Percentiles rank a stretch among this genome's conserved stretches.
phyloP scores from a whole-genome alignment of 2,888 invertebrate species.

The Phyto melanocephala region DNA sequence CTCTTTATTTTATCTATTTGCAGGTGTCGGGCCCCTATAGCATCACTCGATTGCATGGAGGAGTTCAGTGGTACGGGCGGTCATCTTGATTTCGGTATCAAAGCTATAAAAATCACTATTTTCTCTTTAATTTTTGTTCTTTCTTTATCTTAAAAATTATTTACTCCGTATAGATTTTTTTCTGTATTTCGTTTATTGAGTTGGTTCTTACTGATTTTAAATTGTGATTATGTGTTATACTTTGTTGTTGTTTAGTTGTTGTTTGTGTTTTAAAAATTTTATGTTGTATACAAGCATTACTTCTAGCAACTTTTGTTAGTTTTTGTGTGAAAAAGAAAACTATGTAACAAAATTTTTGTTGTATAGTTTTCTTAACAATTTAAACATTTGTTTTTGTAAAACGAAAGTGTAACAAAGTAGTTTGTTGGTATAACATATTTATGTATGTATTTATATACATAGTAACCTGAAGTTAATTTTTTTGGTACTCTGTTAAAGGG shows the following conservation, averaged over 20 bases:
- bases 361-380: neutral
- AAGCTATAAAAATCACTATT: constrained; percentile 74
- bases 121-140: constrained; percentile 66
- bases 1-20: constrained; percentile 60
- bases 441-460: no score
- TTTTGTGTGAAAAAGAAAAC: neutral
- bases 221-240: constrained; percentile 28
- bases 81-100: constrained; percentile 80
- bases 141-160: constrained; percentile 32
- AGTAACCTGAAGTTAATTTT: no score
- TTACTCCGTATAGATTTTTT: constrained; percentile 40
- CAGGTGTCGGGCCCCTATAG: constrained; percentile 95
- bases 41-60: constrained; percentile 96
- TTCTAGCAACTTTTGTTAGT: neutral
- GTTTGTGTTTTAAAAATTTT: constrained; percentile 18
- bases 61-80: constrained; percentile 88
- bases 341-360: neutral
- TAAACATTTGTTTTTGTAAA: no score
- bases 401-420: no score
- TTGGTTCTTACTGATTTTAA: neutral
- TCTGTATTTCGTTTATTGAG: constrained; percentile 25
- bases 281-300: neutral
- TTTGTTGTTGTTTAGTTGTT: constrained; percentile 29
- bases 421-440: no score
- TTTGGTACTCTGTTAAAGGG: no score